Evolutionary conservation across 2,888 invertebrate species (phyloP), one percentile per base, ranked within the genome.

Genomic region (Lordiphosa andalusiaca): DNA sequence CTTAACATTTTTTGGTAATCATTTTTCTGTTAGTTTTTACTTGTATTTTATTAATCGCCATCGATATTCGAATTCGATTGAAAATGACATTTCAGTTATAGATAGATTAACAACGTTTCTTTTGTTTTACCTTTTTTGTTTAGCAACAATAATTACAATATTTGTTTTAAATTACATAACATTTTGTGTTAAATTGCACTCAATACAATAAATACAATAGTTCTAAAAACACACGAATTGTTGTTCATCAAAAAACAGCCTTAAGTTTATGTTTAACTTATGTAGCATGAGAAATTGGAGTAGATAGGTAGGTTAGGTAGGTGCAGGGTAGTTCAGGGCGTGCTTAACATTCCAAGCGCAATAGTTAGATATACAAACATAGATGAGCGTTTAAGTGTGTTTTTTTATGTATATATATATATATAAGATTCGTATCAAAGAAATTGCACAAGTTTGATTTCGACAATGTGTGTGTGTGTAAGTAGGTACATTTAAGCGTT

Each of bases 361-460:
- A 41, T 30, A 50, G 4, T 19, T 23, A 51, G 23, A 44, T 39
- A 40, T 50, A 63, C 42, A 63, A 47, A 57, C 57, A 60, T 67
- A 68, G 57, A 84, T 84, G 69, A 82, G 82, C 80, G 64, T 55
- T 62, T 48, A 13, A 46, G 33, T 42, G 44, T 41, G n/a, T n/a
- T n/a, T n/a, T n/a, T n/a, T 23, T 38, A 35, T 47, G 6, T 41
- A 40, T 53, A 49, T 42, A 37, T 55, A 16, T 16, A 61, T 72
- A 51, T 49, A 56, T 56, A 72, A 74, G 66, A 82, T 78, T 84
- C 75, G 71, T 84, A 84, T 78, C 78, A 78, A 82, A 84, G 75
- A 83, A 85, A 85, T 81, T 81, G 85, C 85, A 85, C 85, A 66
- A 65, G 71, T 81, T 84, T 62, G 62, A 70, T 65, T 83, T 66